phyloP scores from a whole-genome alignment of 1,140 invertebrate genomes.

The Eufriesea mexicana region DNA sequence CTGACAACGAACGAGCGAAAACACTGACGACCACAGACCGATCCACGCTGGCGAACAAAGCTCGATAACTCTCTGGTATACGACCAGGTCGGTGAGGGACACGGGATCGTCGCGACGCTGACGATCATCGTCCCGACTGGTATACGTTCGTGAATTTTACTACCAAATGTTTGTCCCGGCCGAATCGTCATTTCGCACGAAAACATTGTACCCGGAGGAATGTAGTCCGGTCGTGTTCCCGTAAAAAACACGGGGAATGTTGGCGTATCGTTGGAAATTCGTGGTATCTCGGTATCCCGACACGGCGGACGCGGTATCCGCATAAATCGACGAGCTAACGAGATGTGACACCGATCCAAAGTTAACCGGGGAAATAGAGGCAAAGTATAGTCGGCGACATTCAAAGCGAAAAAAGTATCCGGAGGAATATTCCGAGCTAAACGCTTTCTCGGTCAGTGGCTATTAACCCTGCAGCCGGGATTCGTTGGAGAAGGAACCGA shows the following conservation, averaged over 20 bases:
- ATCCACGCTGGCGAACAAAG: conserved; percentile 36
- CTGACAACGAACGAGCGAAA: conserved; percentile 43
- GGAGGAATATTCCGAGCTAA: conserved; percentile 29
- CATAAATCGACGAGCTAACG: neutral
- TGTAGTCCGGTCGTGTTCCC: neutral
- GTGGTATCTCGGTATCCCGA: no score
- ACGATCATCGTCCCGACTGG: neutral
- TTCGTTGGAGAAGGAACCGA: conserved; percentile 53
- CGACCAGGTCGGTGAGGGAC: conserved; percentile 25
- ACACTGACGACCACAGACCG: conserved; percentile 24
- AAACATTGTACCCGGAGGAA: neutral
- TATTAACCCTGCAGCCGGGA: conserved; percentile 31
- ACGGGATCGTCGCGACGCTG: conserved; percentile 23
- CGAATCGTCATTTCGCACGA: neutral
- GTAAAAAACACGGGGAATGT: neutral
- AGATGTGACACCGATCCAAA: neutral
- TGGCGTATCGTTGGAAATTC: neutral
- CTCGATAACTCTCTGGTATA: conserved; percentile 47
- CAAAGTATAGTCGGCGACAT: conserved; percentile 3
- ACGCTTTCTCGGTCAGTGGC: conserved; percentile 41
- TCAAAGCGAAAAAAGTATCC: conserved; percentile 43
- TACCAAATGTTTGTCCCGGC: conserved; percentile 14
- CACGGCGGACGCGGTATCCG: neutral
- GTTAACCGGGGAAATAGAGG: neutral
- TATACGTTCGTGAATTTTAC: conserved; percentile 37